Base-by-base conservation (phyloP, 2,888 invertebrate species). In the Luperina testacea region DNA sequence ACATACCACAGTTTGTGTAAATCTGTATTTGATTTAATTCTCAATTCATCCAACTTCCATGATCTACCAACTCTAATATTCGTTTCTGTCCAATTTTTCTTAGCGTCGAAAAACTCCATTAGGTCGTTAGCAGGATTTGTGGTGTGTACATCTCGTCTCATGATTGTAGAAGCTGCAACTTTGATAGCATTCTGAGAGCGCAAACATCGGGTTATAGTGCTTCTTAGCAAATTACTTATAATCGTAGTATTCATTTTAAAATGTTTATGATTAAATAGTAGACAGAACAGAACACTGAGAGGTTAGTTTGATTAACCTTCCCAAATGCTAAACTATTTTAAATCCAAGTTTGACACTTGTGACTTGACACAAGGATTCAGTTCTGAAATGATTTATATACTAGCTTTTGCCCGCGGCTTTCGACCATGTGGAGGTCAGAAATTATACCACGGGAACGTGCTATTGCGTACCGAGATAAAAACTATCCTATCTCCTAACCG, bases 1-100 rank as follows among this genome's bases (percentile, higher is more conserved):
- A 97, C 92, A 91, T 97, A 99, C 99, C 99, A 99, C 80, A 99
- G 96, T 96, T 99, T 99, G 94, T 99, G 99, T 78, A 99, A 97
- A 95, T 99, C 99, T 72, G 98, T 97, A 93, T 99, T 99, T 70
- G 99, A 99, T 95, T 99, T 99, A 71, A 99, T 97, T 91, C 99
- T 97, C 38, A 99, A 96, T 94, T 99, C 99, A 85, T 99, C 99
- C 77, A 97, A 94, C 82, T 96, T 98, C 99, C 99, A 99, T 8
- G 98, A 97, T 89, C 99, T 97, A 6, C 99, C 99, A 74, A 98
- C 97, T 96, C 97, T 98, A 13, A 99, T 97, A 92, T 97, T 97
- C 53, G 96, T 95, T 93, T 97, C 97, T 57, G 97, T 97, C 99
- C 99, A 99, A 94, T 99, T 98, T 87, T 98, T 98, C 91, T 98